phyloP scores from a whole-genome alignment of 2,888 invertebrate genomes.

The Oxytorus armatus region DNA sequence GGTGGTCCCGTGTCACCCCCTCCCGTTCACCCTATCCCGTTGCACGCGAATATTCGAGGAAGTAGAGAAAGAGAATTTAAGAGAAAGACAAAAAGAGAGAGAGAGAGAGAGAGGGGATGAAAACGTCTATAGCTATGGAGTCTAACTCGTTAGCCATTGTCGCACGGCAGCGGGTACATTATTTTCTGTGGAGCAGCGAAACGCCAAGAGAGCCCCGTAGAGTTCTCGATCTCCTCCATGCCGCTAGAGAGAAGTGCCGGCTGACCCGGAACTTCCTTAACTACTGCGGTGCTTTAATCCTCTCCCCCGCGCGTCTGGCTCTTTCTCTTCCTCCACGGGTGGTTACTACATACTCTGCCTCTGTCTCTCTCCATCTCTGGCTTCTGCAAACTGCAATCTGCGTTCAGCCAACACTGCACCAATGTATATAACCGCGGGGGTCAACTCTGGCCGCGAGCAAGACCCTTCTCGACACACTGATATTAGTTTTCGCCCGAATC shows the following conservation, averaged over 20 bases:
- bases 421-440: conserved; percentile 30
- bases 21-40: conserved; percentile 43
- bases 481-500: conserved; percentile 42
- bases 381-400: conserved; percentile 45
- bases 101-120: conserved; percentile 3
- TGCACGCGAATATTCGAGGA: conserved; percentile 55
- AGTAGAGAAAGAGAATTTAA: conserved; percentile 53
- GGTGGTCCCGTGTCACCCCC: conserved; percentile 54
- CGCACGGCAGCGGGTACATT: conserved; percentile 69
- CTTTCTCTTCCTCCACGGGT: conserved; percentile 23
- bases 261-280: conserved; percentile 71
- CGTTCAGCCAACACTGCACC: conserved; percentile 50
- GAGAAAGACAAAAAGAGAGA: conserved; percentile 28
- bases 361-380: conserved; percentile 10
- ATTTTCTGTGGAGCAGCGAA: conserved; percentile 65
- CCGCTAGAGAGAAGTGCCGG: conserved; percentile 55
- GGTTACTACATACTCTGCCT: conserved; percentile 26
- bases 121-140: conserved; percentile 19
- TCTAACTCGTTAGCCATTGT: conserved; percentile 73
- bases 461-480: conserved; percentile 32
- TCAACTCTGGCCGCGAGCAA: conserved; percentile 7
- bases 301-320: conserved; percentile 26
- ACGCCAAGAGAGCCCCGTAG: conserved; percentile 34
- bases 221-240: conserved; percentile 45
- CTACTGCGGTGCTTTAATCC: conserved; percentile 60